Conservation (phyloP, 2,113 vertebrate genomes). For the Ciconia maguari region DNA sequence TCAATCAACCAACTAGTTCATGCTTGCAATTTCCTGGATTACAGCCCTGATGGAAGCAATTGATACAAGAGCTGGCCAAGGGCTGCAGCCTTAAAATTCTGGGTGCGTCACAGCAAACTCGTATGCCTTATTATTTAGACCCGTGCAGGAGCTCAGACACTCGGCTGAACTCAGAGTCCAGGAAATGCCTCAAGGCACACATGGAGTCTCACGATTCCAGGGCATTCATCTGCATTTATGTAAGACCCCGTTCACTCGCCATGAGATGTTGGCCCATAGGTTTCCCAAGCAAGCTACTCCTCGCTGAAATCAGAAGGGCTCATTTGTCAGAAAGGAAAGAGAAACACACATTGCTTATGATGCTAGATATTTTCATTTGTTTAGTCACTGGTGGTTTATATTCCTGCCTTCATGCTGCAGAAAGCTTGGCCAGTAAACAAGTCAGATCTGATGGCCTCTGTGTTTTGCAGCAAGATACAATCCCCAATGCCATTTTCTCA, state of each 20-base stretch:
- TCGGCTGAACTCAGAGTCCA: background rate
- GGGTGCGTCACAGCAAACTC: background rate
- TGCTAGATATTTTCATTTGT: background rate
- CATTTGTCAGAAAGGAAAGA: background rate
- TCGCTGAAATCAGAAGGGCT: background rate
- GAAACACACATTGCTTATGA: background rate
- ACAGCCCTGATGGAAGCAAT: background rate
- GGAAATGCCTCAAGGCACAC: background rate
- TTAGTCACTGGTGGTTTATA: background rate
- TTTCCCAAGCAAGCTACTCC: background rate
- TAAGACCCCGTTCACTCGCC: accelerated
- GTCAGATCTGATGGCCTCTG: background rate
- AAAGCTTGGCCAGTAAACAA: background rate
- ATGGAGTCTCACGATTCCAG: background rate
- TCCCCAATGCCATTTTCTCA: background rate
- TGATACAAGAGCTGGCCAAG: background rate
- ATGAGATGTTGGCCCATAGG: background rate
- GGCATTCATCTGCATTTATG: background rate
- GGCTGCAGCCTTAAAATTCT: background rate
- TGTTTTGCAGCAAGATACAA: background rate
- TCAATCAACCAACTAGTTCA: background rate
- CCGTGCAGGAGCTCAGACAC: background rate
- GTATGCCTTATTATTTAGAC: background rate
- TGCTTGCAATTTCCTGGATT: background rate
- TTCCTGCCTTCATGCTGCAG: background rate